A percentile compares a stretch with the other conserved stretches of the same genome.
Conservation (phyloP, 2,797 vertebrate genomes). For the Manis pentadactyla region DNA sequence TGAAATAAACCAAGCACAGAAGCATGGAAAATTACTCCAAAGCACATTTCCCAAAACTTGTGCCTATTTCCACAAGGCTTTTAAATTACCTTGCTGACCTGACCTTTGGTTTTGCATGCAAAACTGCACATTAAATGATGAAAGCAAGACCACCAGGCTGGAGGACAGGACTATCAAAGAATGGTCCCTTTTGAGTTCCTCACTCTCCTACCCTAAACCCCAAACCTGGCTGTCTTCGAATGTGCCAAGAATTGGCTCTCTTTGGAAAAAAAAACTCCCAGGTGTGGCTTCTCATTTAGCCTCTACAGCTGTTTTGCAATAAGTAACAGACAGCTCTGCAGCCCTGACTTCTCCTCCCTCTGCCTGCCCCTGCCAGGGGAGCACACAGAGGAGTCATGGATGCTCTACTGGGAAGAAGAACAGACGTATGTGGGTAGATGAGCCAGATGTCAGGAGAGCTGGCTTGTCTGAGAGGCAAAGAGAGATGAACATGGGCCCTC, state of each 20-base stretch:
- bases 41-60: background rate
- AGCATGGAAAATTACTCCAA: background rate
- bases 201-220: accelerated
- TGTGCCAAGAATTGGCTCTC: background rate
- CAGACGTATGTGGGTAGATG: background rate
- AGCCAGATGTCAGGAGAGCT: background rate
- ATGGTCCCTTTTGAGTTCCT: background rate
- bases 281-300: background rate
- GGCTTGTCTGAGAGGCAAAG: background rate
- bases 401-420: background rate
- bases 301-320: background rate
- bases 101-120: background rate
- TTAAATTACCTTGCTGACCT: background rate
- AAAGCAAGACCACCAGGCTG: background rate
- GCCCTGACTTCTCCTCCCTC: background rate
- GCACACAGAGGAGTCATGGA: too few relatives aligned
- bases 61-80: background rate
- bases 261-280: background rate
- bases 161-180: background rate
- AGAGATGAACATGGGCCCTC: accelerated
- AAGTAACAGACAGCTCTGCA: background rate
- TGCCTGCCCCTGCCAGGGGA: background rate
- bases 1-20: background rate
- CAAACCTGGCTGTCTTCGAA: background rate
- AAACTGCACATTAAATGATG: background rate